Base-by-base conservation (phyloP, 2,797 vertebrate genomes). In the Tauraco hartlaubi region DNA sequence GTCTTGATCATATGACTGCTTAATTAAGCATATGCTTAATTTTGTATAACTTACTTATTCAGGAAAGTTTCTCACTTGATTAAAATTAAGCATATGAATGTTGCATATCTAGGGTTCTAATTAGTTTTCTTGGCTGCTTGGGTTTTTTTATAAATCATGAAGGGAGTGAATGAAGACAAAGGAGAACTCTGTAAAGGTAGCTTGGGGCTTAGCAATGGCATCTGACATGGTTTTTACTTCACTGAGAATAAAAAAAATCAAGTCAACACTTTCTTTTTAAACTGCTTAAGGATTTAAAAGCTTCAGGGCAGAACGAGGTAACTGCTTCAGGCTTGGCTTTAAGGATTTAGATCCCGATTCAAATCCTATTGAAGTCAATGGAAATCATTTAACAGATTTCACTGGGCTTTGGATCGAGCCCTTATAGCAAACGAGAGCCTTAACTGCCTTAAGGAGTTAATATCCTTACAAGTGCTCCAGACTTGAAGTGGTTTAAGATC, bases 51-150 rank as follows among this genome's bases (percentile, higher is more conserved):
- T 95, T 89, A 95, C 82, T 93, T 88, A 97, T 94, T 94, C 93
- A 95, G 80, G 61, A 93, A 94, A 97, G 88, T 96, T 97, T 95
- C 73, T 94, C 77, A 93, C 86, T 96, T 95, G 95, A 97, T 97
- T 96, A 96, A 97, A 97, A 96, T 95, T 96, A 96, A 95, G 95
- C 95, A 89, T 94, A 94, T 93, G 91, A 95, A 93, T 95, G 90
- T 91, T 95, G 80, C 94, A 94, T 94, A 94, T 95, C 77, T 95
- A 67, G 59, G 85, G 39, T 95, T 95, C 94, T 96, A 96, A 97
- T 96, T 95, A 96, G 85, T 88, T 94, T 87, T 94, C 76, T 73
- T 41, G 9, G 52, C 48, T 92, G 87, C 83, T 69, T 68, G 55
- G 4, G 0, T 0, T 55, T 82, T 93, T 94, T 80, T 67, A 73